Conservation (phyloP, 2,888 invertebrate genomes). For the Melinaea marsaeus region DNA sequence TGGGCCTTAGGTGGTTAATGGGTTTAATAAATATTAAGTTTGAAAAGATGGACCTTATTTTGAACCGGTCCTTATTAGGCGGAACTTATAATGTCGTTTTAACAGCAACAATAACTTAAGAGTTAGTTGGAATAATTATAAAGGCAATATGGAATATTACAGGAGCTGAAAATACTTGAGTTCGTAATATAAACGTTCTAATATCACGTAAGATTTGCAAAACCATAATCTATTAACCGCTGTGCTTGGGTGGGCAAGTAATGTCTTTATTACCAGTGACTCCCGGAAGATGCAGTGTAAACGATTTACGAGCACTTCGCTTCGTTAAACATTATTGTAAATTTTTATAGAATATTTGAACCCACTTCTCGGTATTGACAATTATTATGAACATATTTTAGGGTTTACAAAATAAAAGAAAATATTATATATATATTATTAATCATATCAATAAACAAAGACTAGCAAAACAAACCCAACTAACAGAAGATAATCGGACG, state of each 20-base stretch:
- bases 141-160: not conserved
- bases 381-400: conserved; percentile 30
- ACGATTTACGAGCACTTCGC: conserved; percentile 27
- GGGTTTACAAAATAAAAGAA: not conserved
- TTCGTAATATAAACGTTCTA: not conserved
- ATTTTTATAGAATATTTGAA: conserved; percentile 29
- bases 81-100: too few relatives aligned
- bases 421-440: not conserved
- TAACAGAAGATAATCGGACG: conserved; percentile 37
- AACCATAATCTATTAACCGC: conserved; percentile 9
- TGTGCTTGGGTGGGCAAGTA: conserved; percentile 20
- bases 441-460: not conserved
- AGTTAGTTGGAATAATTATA: too few relatives aligned
- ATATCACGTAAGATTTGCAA: not conserved
- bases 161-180: not conserved
- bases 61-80: too few relatives aligned
- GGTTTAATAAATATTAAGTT: too few relatives aligned
- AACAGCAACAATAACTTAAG: too few relatives aligned
- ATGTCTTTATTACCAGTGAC: conserved; percentile 30
- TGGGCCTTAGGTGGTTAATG: too few relatives aligned
- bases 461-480: conserved; percentile 2
- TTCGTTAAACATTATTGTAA: conserved; percentile 36
- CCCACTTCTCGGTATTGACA: conserved; percentile 11
- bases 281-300: conserved; percentile 40
- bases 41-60: too few relatives aligned